A percentile compares a stretch with the other conserved stretches of the same genome.
These are phyloP conservation scores for Tenthredo notha DNA, from an alignment of 2,888 invertebrate species.

Conservation along the genomic window DNA sequence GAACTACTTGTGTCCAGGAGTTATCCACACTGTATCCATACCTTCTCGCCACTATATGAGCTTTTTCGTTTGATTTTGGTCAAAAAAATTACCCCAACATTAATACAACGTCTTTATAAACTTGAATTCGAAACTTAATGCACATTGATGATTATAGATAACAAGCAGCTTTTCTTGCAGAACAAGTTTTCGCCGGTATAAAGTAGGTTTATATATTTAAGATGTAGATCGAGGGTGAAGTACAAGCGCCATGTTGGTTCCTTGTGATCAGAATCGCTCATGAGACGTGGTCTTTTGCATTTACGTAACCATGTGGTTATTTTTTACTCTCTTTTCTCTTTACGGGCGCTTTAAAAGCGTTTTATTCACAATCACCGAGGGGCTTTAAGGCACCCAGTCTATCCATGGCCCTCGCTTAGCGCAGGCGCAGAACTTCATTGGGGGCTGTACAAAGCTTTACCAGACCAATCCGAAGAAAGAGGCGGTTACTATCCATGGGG, in stretches of 20 bases:
- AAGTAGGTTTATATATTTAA: not conserved
- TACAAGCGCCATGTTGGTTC: slow-evolving; percentile 39
- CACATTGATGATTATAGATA: not conserved
- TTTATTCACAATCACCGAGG: slow-evolving; percentile 12
- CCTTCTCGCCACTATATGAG: not conserved
- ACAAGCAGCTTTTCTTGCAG: not conserved
- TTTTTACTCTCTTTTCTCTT: not conserved
- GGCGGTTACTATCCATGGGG: slow-evolving; percentile 32
- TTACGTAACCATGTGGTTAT: slow-evolving; percentile 19
- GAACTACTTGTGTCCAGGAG: too few species aligned
- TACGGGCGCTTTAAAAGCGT: slow-evolving; percentile 27
- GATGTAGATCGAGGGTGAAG: not conserved
- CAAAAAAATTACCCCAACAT: not conserved
- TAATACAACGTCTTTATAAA: not conserved
- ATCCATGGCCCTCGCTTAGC: not conserved
- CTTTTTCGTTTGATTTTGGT: not conserved
- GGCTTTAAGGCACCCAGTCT: not conserved
- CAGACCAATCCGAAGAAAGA: slow-evolving; percentile 17
- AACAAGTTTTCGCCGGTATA: not conserved
- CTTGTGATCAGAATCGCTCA: slow-evolving; percentile 25
- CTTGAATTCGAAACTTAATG: not conserved
- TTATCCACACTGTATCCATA: not conserved
- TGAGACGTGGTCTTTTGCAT: slow-evolving; percentile 21
- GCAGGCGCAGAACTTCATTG: slow-evolving; percentile 22
- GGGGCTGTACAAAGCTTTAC: not conserved